Base-by-base conservation (phyloP, 2,113 vertebrate species). In the Siphamia tubifer region DNA sequence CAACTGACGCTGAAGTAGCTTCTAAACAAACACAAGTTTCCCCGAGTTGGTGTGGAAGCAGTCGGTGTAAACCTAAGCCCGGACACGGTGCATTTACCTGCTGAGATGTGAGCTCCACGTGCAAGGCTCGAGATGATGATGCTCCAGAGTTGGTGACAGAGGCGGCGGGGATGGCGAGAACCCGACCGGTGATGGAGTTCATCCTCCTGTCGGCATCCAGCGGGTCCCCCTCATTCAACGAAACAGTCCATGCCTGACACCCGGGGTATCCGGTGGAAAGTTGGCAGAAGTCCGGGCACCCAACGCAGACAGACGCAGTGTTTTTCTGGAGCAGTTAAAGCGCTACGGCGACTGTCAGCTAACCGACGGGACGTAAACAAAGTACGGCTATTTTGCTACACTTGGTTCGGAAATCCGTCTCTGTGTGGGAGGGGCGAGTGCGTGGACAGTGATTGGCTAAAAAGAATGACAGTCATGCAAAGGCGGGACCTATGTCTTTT, bases 21-120 rank as follows among this genome's bases (percentile, higher is more conserved):
- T 6, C 35, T 3, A 32, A 32, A 63, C 47, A 57, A 43, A 35
- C 7, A 9, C 5, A 6, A 7, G 30, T 43, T 30, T 9, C 0
- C 17, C 27, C 1, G 3, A 2, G 11, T 20, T 49, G 17, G 9
- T 2, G 1, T 38, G 2, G 23, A 36, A 23, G 20, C 5, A n/a
- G 12, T 5, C 20, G 5, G 15, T 11, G 1, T 4, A 23, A 19
- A n/a, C 34, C 8, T 2, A 45, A 5, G 12, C 9, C 34, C 34
- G 0, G 8, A 1, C 13, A 3, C 24, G 19, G 15, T 9, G 30
- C 0, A 8, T 61, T 84, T 92, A 96, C 97, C 95, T 98, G 97
- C 91, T 98, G 97, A 21, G 95, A 98, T 0, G 94, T 95, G 84
- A 98, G 93, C 77, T 98, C 96, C 42, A 97, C 96, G 78, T 96